A percentile compares a stretch with the other conserved stretches of the same genome.
These are phyloP conservation scores for Laothoe populi DNA, from an alignment of 2,888 invertebrate genomes.

Conservation along the genomic window DNA sequence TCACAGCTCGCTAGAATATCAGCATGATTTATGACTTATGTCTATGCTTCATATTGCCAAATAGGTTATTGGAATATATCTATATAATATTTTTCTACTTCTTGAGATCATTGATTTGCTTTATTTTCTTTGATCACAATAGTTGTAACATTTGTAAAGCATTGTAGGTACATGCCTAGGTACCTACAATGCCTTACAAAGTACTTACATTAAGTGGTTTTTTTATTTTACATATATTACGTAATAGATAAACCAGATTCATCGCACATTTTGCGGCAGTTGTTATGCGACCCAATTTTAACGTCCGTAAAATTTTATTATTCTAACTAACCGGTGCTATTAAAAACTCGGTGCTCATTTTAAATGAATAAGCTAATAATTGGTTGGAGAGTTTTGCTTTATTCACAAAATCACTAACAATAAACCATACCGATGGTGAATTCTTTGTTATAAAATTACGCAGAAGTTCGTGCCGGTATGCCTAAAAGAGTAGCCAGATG, in stretches of 20 bases:
- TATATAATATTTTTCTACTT: background rate
- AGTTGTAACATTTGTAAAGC: too few relatives aligned
- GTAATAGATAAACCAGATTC: background rate
- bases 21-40: too few relatives aligned
- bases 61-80: background rate
- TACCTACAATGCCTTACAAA: too few relatives aligned
- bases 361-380: background rate
- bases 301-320: background rate
- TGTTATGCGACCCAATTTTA: constrained; percentile 1
- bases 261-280: background rate
- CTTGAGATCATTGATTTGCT: background rate
- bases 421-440: too few relatives aligned
- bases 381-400: background rate
- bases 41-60: background rate
- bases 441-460: too few relatives aligned
- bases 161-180: too few relatives aligned
- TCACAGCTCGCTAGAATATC: too few relatives aligned
- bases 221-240: background rate
- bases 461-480: too few relatives aligned
- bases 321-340: background rate
- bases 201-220: background rate
- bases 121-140: background rate
- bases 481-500: too few relatives aligned
- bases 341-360: background rate
- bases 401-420: too few relatives aligned